Evolutionary conservation across 2,888 invertebrate species (phyloP), one percentile per base, ranked within the genome.

Genomic region (Volucella inflata): DNA sequence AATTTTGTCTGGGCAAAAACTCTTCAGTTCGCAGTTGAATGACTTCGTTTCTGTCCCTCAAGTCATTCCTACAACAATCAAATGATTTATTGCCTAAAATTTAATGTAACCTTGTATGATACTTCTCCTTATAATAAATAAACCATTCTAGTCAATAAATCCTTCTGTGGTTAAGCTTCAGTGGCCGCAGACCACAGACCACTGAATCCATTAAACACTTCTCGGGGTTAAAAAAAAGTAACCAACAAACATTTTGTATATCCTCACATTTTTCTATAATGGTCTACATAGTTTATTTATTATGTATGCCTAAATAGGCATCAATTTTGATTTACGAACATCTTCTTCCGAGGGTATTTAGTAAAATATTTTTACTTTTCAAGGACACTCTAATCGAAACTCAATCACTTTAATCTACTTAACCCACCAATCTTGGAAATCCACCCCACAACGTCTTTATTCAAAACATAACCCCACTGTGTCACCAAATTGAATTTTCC

Each of bases 321-420:
- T 67, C 77, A 62, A 77, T 68, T 72, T 62, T 71, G 82, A 82
- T 77, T 77, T 77, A 30, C 30, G 30, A 30, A 6, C 30, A 82
- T 77, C 48, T 67, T 53, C 53, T 50, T 21, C 12, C 21, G n/a
- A 44, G 38, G 21, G 42, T 55, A 65, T 72, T 62, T 72, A 11
- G 60, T 40, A 67, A 76, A 60, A 51, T 21, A 68, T 44, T 60
- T 51, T 60, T 21, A 76, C 51, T 60, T 44, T 68, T 68, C 44
- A 75, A 65, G 74, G 57, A 21, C 53, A 72, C 42, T 42, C 50
- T 53, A 71, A 64, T 17, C 11, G 40, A 44, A 68, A 42, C 55
- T 64, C 72, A 83, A 74, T 46, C 68, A 62, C 10, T 40, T 51
- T 57, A 71, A 50, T 55, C 44, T 17, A 46, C 55, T 11, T n/a